Conservation (phyloP, 2,113 vertebrate species). For the Lipotes vexillifer region DNA sequence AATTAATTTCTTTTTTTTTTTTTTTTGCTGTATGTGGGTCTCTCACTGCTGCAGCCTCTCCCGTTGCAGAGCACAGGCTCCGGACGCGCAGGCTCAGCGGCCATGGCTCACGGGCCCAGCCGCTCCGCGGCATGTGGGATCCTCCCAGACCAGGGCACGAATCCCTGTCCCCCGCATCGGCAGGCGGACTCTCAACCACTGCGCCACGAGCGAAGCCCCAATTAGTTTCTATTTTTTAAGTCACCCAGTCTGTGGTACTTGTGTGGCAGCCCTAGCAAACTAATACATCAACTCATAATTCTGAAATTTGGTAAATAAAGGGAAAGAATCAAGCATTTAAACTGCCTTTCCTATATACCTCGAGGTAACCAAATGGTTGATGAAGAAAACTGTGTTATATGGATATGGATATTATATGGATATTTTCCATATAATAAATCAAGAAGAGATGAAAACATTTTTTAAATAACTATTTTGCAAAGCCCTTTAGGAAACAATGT, state of each 20-base stretch:
- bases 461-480: neutral
- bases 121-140: too few relatives aligned
- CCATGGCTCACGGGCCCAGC: too few relatives aligned
- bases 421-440: neutral
- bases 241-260: neutral
- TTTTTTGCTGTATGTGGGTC: too few relatives aligned
- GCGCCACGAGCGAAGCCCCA: too few relatives aligned
- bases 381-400: neutral
- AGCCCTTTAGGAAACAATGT: neutral
- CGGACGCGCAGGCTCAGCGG: too few relatives aligned
- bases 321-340: neutral
- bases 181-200: too few relatives aligned
- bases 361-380: neutral
- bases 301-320: neutral
- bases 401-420: neutral
- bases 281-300: neutral
- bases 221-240: neutral
- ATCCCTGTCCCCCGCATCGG: too few relatives aligned
- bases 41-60: too few relatives aligned
- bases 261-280: neutral
- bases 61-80: too few relatives aligned
- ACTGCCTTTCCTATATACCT: neutral
- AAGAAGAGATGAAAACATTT: neutral
- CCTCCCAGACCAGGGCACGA: too few relatives aligned
- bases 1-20: neutral